Percentiles rank a stretch among this genome's conserved stretches.
phyloP scores from a whole-genome alignment of 2,888 invertebrate genomes.

The Rhagophthalmus giganteus region DNA sequence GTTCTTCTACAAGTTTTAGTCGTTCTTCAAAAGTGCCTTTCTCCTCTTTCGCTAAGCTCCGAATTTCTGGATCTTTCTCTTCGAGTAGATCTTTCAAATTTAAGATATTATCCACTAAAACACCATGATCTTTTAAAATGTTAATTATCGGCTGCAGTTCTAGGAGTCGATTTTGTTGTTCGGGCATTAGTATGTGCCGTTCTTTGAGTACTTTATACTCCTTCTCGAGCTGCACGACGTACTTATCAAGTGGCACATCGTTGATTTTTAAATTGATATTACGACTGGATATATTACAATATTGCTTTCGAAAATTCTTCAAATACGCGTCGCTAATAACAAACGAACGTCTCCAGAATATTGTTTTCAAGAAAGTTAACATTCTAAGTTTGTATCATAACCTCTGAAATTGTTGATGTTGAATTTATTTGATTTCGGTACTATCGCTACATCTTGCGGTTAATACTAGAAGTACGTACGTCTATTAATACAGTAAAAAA shows the following conservation, averaged over 20 bases:
- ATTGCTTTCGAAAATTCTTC: too few species aligned
- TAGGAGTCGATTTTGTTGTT: conserved; percentile 36
- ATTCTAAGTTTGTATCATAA: background rate
- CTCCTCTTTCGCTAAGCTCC: conserved; percentile 70
- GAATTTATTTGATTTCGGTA: background rate
- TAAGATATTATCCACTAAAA: conserved; percentile 63
- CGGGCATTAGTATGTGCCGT: background rate
- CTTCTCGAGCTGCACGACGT: conserved; percentile 44
- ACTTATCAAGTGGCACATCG: conserved; percentile 45
- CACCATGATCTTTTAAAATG: conserved; percentile 62
- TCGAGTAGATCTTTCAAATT: conserved; percentile 66
- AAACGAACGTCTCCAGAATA: too few species aligned
- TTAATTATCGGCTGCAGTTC: conserved; percentile 63
- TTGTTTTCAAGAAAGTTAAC: background rate
- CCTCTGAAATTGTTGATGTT: background rate
- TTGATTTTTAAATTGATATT: conserved; percentile 42
- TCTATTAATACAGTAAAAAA: too few species aligned
- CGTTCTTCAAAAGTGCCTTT: conserved; percentile 60
- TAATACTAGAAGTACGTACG: too few species aligned
- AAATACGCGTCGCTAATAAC: too few species aligned
- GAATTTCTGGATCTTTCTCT: conserved; percentile 68
- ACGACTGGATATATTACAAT: conserved; percentile 4
- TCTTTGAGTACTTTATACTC: conserved; percentile 41
- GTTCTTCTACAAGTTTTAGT: conserved; percentile 61
- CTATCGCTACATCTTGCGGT: too few species aligned